phyloP scores from a whole-genome alignment of 2,113 vertebrate species.

The Edolisoma coerulescens region DNA sequence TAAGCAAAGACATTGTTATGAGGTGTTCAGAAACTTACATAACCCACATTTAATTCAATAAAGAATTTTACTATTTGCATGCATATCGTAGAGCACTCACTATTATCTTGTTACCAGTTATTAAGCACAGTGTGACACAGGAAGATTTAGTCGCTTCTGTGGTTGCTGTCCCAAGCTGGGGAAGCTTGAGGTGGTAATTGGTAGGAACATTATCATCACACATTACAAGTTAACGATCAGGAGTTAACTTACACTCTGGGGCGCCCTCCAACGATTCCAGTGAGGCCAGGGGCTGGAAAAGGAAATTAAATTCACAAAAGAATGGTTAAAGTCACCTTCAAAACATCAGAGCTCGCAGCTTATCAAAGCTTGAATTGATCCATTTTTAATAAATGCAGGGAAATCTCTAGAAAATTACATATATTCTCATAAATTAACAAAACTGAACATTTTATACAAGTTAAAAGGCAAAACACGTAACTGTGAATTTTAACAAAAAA shows the following conservation, averaged over 20 bases:
- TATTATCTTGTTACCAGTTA: not conserved
- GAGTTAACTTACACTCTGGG: slow-evolving; percentile 78
- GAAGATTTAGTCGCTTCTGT: not conserved
- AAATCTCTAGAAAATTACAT: not conserved
- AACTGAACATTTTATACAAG: not conserved
- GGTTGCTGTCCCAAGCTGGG: not conserved
- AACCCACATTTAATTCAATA: not conserved
- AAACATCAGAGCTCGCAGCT: not conserved
- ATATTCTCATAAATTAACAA: not conserved
- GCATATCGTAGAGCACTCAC: not conserved
- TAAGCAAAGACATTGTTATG: not conserved
- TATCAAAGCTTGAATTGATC: not conserved
- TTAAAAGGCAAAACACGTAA: not conserved
- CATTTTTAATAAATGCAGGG: not conserved
- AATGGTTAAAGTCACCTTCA: not conserved
- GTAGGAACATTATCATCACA: not conserved
- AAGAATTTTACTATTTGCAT: not conserved
- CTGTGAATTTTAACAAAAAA: not conserved
- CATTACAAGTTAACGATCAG: not conserved
- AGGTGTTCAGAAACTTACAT: not conserved
- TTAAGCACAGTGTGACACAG: not conserved
- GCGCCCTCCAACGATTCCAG: slow-evolving; percentile 76
- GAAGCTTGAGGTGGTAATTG: not conserved
- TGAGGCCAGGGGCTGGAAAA: slow-evolving; percentile 80
- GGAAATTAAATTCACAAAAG: not conserved